Evolutionary conservation across 2,113 vertebrate genomes (phyloP).

Genomic region (Meleagris gallopavo): DNA sequence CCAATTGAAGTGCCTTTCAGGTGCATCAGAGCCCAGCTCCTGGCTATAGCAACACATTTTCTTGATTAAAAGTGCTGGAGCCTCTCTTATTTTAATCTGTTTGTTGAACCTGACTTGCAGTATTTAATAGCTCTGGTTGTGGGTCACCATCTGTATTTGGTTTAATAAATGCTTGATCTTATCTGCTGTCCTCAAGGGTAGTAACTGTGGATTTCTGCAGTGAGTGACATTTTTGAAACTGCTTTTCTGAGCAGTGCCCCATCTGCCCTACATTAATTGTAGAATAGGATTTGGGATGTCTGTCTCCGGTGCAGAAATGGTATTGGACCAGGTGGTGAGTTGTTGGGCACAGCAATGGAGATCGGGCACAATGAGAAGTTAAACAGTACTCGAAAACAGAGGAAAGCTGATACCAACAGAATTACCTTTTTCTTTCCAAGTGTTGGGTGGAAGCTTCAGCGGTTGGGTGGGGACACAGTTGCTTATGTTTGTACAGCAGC

Average conservation of each 20-base stretch:
- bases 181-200: background rate
- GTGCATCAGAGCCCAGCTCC: background rate
- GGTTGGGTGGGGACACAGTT: background rate
- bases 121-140: background rate
- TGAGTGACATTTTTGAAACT: background rate
- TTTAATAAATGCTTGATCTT: background rate
- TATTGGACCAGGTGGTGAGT: background rate
- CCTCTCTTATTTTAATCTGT: background rate
- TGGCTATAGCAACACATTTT: background rate
- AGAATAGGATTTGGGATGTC: background rate
- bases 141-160: accelerated
- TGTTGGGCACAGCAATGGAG: background rate
- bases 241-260: background rate
- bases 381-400: background rate
- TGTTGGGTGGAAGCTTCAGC: background rate
- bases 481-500: background rate
- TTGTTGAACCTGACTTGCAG: background rate
- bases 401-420: background rate
- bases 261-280: background rate
- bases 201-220: background rate
- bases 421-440: accelerated
- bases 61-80: background rate
- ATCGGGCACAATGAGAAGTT: background rate
- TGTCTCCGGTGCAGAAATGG: background rate
- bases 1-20: background rate